These are phyloP conservation scores for Pogoniulus pusillus DNA, from an alignment of 2,797 vertebrate genomes.

Conservation along the genomic window DNA sequence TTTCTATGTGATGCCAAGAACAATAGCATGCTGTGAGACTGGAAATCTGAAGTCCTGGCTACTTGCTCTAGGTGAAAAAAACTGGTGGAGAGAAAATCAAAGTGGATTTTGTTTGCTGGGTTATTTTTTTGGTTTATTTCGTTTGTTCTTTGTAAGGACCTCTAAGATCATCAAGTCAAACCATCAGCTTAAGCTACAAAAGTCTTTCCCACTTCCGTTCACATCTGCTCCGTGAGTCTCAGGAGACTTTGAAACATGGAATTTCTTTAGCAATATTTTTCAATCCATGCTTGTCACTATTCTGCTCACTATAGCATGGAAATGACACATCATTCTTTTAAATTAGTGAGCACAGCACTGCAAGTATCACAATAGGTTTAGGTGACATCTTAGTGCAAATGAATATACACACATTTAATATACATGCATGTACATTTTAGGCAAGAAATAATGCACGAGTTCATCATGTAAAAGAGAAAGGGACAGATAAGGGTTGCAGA, in stretches of 20 bases:
- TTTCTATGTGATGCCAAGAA: background rate
- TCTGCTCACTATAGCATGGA: background rate
- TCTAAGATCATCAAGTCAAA: no score
- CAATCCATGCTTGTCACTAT: background rate
- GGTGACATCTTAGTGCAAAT: background rate
- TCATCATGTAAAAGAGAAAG: background rate
- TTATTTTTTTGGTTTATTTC: no score
- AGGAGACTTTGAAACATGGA: background rate
- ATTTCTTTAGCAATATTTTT: slow-evolving; percentile 1
- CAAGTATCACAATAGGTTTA: background rate
- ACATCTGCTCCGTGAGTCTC: background rate
- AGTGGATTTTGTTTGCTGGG: no score
- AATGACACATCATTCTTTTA: background rate
- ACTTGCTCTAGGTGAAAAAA: background rate
- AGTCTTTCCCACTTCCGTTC: background rate
- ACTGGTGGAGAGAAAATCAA: background rate
- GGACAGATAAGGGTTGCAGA: background rate
- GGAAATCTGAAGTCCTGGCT: background rate
- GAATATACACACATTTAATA: no score
- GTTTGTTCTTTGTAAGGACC: no score
- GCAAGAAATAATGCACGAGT: background rate
- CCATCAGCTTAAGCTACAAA: no score
- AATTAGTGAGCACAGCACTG: background rate
- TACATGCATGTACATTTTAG: no score
- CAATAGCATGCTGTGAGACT: background rate